Base-by-base conservation (phyloP, 2,797 vertebrate genomes). In the Apodemus agrarius region DNA sequence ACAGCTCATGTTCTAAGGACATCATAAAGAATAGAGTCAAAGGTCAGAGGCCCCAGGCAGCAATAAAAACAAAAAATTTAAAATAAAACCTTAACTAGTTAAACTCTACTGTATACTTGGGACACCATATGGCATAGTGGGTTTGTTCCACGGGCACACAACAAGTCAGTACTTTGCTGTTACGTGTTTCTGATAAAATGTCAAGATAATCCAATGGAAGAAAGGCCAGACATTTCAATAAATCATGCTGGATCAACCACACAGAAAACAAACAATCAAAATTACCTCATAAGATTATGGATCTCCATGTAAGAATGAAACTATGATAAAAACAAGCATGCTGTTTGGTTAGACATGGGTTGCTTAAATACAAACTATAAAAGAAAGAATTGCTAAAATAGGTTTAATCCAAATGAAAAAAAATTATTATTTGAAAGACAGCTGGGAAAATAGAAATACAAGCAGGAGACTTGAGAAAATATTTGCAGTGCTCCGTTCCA, bases 341-440 rank as follows among this genome's bases (percentile, higher is more conserved):
- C 79, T 65, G 74, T 22, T 49, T 10, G 34, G 26, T 78, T 83
- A 74, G 59, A n/a, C 19, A 59, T 52, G 79, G 1, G 88, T 75
- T 93, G 91, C 52, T 81, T 69, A 78, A 78, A 29, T 13, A 65
- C 43, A 82, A 83, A 90, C 43, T 72, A 72, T 40, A n/a, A n/a
- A 81, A 84, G 57, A 90, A 82, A 63, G 43, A 91, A 89, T 34
- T 91, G n/a, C 22, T 61, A 57, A 63, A n/a, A 31, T 61, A 24
- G 34, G 80, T 3, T 69, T 92, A 69, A 81, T 82, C 34, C 26
- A 95, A 52, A 81, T 26, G 34, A 63, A 91, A 90, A 90, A 72
- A 91, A 92, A 91, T 85, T 80, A 7, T 37, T 37, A 89, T 90
- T 65, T 72, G 76, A 93, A 93, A 92, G 63, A 63, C 0, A 86